Evolutionary conservation across 35 echinoderm and acorn worm genomes (phyloP).

Genomic region (Lytechinus pictus): DNA sequence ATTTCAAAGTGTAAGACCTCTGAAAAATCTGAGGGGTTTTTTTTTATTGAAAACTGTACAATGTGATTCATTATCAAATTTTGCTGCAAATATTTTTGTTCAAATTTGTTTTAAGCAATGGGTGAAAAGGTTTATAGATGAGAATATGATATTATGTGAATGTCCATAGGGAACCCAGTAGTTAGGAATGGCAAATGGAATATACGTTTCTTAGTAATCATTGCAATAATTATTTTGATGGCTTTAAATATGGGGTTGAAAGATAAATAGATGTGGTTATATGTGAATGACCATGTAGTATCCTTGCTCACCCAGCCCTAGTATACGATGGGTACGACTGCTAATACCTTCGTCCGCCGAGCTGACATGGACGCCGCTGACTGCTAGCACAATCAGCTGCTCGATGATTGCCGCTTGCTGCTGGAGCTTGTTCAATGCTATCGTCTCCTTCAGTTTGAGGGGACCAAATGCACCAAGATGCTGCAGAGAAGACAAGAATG

Average conservation of each 20-base stretch:
- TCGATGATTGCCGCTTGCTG: conserved; percentile 91
- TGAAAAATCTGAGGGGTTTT: background rate
- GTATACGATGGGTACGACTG: conserved; percentile 51
- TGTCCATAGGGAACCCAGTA: background rate
- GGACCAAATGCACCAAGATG: conserved; percentile 97
- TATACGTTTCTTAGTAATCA: background rate
- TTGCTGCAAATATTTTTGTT: too few relatives aligned
- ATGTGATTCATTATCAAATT: too few relatives aligned
- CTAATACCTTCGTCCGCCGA: conserved; percentile 81
- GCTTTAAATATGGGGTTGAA: background rate
- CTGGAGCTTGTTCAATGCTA: conserved; percentile 90
- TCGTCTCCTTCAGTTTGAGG: conserved; percentile 89
- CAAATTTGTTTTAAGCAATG: too few relatives aligned
- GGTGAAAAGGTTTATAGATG: too few relatives aligned
- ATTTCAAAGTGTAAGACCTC: background rate
- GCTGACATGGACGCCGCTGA: conserved; percentile 50
- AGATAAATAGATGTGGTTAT: background rate
- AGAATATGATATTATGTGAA: background rate
- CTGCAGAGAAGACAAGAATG: conserved; percentile 54
- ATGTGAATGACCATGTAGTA: background rate
- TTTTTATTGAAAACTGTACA: background rate
- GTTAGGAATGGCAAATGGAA: background rate
- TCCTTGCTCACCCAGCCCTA: conserved; percentile 39
- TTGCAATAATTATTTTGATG: background rate
- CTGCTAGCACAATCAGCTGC: conserved; percentile 73